phyloP scores from a whole-genome alignment of 2,113 vertebrate species.

The Syrrhaptes paradoxus region DNA sequence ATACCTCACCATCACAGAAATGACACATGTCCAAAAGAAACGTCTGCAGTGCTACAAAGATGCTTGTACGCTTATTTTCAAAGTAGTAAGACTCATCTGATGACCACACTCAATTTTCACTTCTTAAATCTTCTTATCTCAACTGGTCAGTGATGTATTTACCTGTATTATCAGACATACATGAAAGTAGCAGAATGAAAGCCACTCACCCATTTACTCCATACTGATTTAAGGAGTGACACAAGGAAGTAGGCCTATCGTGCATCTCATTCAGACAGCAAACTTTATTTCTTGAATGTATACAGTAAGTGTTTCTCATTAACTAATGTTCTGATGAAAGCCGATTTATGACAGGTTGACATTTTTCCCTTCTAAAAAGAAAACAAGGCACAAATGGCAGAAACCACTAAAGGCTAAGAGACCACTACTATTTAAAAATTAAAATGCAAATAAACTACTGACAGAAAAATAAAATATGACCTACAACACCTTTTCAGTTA shows the following conservation, averaged over 20 bases:
- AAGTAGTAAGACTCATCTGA: not conserved
- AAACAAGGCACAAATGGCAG: not conserved
- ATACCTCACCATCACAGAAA: not conserved
- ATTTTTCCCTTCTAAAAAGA: not conserved
- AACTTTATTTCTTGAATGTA: not conserved
- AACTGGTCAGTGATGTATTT: not conserved
- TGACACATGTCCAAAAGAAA: not conserved
- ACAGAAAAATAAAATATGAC: not conserved
- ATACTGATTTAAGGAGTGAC: not conserved
- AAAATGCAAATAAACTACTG: not conserved
- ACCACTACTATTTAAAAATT: not conserved
- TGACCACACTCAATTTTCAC: not conserved
- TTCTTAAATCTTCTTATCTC: not conserved
- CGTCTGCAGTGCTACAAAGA: not conserved
- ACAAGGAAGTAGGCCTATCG: not conserved
- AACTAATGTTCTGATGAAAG: not conserved
- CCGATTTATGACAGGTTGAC: not conserved
- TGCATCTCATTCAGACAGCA: not conserved
- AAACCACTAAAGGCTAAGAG: not conserved
- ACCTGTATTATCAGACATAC: not conserved
- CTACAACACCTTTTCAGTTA: not conserved
- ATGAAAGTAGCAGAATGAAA: not conserved
- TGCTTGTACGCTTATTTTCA: not conserved
- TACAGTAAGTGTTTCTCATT: not conserved
- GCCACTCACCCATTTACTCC: not conserved